These are phyloP conservation scores for Anadara kagoshimensis DNA, from an alignment of 1,140 invertebrate species.

Conservation along the genomic window DNA sequence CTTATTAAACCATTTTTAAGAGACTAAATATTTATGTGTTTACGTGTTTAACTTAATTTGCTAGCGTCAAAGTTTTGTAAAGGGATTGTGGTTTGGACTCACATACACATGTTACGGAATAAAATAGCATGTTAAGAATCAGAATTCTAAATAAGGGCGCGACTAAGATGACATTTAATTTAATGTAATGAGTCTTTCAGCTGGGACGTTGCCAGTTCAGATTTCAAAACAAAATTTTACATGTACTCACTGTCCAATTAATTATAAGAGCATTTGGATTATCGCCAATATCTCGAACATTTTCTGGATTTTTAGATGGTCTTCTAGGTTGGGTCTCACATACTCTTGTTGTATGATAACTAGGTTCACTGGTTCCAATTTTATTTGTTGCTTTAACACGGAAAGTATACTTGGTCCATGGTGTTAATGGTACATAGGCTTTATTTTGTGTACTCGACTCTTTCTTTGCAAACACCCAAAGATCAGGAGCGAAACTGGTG, in stretches of 20 bases:
- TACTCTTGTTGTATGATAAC: constrained; percentile 65
- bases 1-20: too few relatives aligned
- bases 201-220: too few relatives aligned
- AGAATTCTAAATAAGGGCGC: too few relatives aligned
- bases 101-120: too few relatives aligned
- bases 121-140: too few relatives aligned
- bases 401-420: constrained; percentile 98
- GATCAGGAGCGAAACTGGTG: constrained; percentile 94
- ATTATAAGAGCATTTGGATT: constrained; percentile 88
- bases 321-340: constrained; percentile 81
- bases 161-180: too few relatives aligned
- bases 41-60: too few relatives aligned
- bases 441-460: constrained; percentile 48
- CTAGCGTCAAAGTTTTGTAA: too few relatives aligned
- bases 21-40: too few relatives aligned
- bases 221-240: too few relatives aligned
- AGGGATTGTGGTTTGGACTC: too few relatives aligned
- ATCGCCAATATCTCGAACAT: constrained; percentile 92
- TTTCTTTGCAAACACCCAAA: constrained; percentile 79
- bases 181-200: too few relatives aligned
- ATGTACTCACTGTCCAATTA: constrained; percentile 90
- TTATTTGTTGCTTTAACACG: constrained; percentile 94
- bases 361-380: constrained; percentile 81
- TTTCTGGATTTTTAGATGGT: constrained; percentile 95
- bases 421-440: constrained; percentile 69